Evolutionary conservation across 2,888 invertebrate genomes (phyloP).

Genomic region (Platycheirus rosarum): DNA sequence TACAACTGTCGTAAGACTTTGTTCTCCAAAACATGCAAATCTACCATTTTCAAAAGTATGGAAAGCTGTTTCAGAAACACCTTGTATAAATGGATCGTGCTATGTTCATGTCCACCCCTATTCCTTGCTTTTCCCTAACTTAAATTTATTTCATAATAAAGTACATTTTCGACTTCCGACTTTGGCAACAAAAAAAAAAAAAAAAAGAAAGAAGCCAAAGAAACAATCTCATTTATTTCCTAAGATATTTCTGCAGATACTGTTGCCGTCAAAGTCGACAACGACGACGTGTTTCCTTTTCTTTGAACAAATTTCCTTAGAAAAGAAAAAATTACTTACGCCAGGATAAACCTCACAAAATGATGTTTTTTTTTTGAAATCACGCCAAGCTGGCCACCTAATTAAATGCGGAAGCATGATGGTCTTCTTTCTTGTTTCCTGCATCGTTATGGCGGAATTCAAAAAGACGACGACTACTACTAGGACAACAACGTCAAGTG

Average conservation of each 20-base stretch:
- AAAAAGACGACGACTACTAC: too few species aligned
- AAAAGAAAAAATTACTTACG: conserved; percentile 6
- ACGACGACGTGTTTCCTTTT: neutral
- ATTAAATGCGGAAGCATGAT: conserved; percentile 57
- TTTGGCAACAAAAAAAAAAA: conserved; percentile 50
- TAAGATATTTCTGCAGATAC: conserved; percentile 22
- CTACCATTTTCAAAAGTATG: too few species aligned
- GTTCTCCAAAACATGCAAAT: too few species aligned
- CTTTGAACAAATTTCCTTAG: neutral
- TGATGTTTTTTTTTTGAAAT: conserved; percentile 67
- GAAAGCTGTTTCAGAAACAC: too few species aligned
- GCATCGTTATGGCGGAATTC: conserved; percentile 2
- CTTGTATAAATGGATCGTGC: neutral
- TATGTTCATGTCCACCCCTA: neutral
- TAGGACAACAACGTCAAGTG: too few species aligned
- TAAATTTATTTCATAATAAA: too few species aligned
- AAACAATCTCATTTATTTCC: conserved; percentile 13
- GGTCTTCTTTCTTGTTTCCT: neutral
- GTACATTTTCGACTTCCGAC: conserved; percentile 41
- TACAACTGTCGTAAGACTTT: too few species aligned
- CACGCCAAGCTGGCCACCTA: conserved; percentile 54
- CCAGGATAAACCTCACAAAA: conserved; percentile 47
- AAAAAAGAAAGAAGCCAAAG: conserved; percentile 4
- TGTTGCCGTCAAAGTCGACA: conserved; percentile 12
- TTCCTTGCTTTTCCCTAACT: conserved; percentile 5